phyloP scores from a whole-genome alignment of 2,888 invertebrate species.

The Elmis aenea region DNA sequence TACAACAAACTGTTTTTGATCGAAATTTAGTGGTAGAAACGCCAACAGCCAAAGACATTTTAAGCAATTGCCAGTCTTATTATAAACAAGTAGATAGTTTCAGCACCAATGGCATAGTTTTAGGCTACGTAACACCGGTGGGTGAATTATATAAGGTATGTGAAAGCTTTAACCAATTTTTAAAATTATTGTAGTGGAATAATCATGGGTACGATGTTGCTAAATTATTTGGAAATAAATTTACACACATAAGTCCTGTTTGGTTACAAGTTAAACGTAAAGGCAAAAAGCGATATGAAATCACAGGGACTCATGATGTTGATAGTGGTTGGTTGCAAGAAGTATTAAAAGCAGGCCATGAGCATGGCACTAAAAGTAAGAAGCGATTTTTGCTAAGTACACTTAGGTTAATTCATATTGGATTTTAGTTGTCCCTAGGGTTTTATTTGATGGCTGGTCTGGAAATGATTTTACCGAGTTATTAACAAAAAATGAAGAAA shows the following conservation, averaged over 20 bases:
- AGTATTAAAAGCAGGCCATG: conserved; percentile 56
- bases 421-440: conserved; percentile 78
- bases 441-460: conserved; percentile 85
- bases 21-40: conserved; percentile 65
- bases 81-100: conserved; percentile 62
- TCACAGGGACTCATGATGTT: conserved; percentile 76
- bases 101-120: conserved; percentile 67
- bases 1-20: conserved; percentile 53
- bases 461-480: conserved; percentile 68
- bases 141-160: conserved; percentile 32
- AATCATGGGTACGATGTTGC: conserved; percentile 89
- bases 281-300: conserved; percentile 56
- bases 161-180: not conserved
- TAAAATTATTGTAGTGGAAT: conserved; percentile 85
- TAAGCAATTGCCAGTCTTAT: conserved; percentile 71
- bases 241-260: conserved; percentile 87
- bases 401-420: conserved; percentile 1
- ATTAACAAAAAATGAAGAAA: conserved; percentile 62
- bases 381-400: not conserved
- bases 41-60: conserved; percentile 66
- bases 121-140: conserved; percentile 92
- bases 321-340: conserved; percentile 78
- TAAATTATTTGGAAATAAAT: conserved; percentile 82
- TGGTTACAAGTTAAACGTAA: conserved; percentile 83
- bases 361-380: conserved; percentile 56